Evolutionary conservation across 2,797 vertebrate genomes (phyloP), one percentile per base, ranked within the genome.

Genomic region (Manis javanica): DNA sequence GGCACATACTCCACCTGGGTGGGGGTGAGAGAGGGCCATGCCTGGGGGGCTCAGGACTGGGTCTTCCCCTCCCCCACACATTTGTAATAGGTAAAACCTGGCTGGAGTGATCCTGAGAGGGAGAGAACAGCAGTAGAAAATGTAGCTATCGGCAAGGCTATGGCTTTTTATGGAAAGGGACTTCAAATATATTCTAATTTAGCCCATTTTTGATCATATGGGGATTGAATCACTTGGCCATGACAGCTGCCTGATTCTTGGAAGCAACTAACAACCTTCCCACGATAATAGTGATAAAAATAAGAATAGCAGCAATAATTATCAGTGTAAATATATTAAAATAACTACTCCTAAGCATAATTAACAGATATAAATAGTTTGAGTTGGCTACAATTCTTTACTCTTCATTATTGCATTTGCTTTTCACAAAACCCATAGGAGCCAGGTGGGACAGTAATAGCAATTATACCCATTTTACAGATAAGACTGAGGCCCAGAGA

Each of bases 271-370:
- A 71, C 64, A 90, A 94, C 66, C 53, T 69, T 92, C 59, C 64
- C 79, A 95, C 14, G n/a, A 84, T 49, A 87, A 90, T 94, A 83
- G 51, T 92, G 81, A 95, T 81, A 71, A 94, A 86, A 96, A 91
- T 84, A 88, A 64, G 72, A 85, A 94, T 63, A 87, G 57, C 71
- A 90, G 61, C 55, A 94, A 63, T 91, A 87, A 94, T 95, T 92
- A 94, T 87, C 85, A 79, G n/a, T n/a, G 78, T 95, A 96, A 94
- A 96, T 97, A 86, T 39, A 83, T 94, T 90, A 83, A 84, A 92
- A 96, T 89, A 74, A 72, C 92, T 91, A 57, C 91, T 93, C 42
- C 84, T 77, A 93, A 95, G 72, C 53, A 94, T 23, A 96, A 51
- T 61, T 71, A 87, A 77, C 29, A 91, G 79, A 81, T 29, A 51